Evolutionary conservation across 2,888 invertebrate genomes (phyloP), one percentile per base, ranked within the genome.

Genomic region (Stratiomys singularior): DNA sequence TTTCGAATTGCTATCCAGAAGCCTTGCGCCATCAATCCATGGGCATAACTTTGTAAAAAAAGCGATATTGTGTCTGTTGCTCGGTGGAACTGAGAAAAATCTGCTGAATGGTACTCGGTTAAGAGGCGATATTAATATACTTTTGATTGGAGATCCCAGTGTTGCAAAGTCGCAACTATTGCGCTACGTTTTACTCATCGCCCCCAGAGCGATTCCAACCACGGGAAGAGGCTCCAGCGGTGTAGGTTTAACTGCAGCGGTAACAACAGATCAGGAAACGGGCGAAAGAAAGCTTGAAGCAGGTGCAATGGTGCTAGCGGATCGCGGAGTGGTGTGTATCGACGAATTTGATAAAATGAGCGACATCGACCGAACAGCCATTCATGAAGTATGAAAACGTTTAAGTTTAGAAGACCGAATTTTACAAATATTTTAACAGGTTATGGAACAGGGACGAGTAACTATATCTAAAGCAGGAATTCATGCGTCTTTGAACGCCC

Each of bases 271-370:
- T 86, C 93, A 93, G 78, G 99, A 99, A 84, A 96, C 97, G 1
- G 97, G 96, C 0, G 94, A 94, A 81, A 88, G 93, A 72, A 89
- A 97, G 47, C 86, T 99, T 78, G 98, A 99, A 88, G 99, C 99
- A 0, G 99, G 99, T 80, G 99, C 99, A 77, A 99, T 99, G 99
- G 99, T 99, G n/a, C 87, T 99, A 47, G 99, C 98, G 0, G 99
- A 99, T 88, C 91, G 99, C 78, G 99, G 99, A 28, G 95, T 99
- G 67, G 99, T 99, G 66, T 99, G 99, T 86, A 92, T 92, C 80
- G 87, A 99, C 87, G 99, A 99, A 88, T 99, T 99, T 87, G 99
- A 99, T 89, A 96, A 98, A 89, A 99, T 99, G 99, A 97, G 97
- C 0, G 99, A 99, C 87, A 94, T 98, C 80, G 99, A 99, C 89